Evolutionary conservation across 2,888 invertebrate species (phyloP), one percentile per base, ranked within the genome.

Genomic region (Corythucha ciliata): DNA sequence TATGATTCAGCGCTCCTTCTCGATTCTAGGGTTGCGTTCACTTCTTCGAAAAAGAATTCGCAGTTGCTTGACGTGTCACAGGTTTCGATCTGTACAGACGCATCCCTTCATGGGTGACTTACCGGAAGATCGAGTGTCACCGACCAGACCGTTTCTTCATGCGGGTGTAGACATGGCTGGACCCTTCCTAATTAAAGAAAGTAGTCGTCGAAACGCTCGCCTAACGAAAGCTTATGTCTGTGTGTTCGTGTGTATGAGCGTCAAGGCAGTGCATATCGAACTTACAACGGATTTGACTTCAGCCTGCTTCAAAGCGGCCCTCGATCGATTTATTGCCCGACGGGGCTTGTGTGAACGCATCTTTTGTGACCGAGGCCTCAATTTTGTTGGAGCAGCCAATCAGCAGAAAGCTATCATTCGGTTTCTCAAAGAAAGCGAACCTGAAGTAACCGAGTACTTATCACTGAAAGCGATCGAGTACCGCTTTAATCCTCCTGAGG

Each of bases 241-340:
- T 16, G 37, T 37, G 12, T 37, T 37, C 18, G 14, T 22, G 10
- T 41, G 41, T 24, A 41, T 41, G 41, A 26, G 25, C 24, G 26
- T 26, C 10, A 41, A 41, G 24, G 41, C 25, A 4, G 24, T 22
- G 8, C 41, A 41, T 26, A 2, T 24, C 7, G 41, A 41, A 20
- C n/a, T 41, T 4, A 26, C 26, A 16, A 2, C 7, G 3, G 14
- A 25, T 14, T 25, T 40, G 4, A 24, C 40, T 3, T 24, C 40
- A 3, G 22, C 22, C 3, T 3, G 12, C 5, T 40, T 20, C 24
- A 16, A 24, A 8, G 40, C 22, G 14, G 40, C 40, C 14, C 22
- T 40, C n/a, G n/a, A n/a, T 36, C 14, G 36, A 14, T 36, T 36
- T 14, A 14, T 36, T 7, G 36, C 10, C 14, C 8, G 36, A 12